A percentile compares a stretch with the other conserved stretches of the same genome.
These are phyloP conservation scores for Pardosa pseudoannulata DNA, from an alignment of 2,888 invertebrate genomes.

Conservation along the genomic window DNA sequence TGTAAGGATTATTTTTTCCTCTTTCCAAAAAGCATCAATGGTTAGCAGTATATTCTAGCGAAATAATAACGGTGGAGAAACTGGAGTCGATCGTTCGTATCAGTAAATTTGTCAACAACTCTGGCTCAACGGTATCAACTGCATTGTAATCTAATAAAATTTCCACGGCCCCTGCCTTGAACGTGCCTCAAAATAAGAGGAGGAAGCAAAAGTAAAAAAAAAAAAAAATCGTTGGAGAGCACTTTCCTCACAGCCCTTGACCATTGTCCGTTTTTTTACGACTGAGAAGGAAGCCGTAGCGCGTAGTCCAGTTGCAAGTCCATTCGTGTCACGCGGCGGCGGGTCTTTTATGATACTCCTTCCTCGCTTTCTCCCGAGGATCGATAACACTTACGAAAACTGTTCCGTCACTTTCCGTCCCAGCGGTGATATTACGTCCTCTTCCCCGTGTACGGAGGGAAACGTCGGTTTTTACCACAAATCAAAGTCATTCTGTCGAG, in stretches of 20 bases:
- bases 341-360: not conserved
- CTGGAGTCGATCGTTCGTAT: not conserved
- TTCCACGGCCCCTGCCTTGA: not conserved
- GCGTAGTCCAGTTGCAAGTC: not conserved
- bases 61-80: not conserved
- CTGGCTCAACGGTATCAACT: not conserved
- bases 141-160: constrained; percentile 15
- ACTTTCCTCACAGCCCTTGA: constrained; percentile 4
- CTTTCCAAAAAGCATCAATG: not conserved
- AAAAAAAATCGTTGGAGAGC: not conserved
- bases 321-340: not conserved
- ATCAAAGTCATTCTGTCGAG: constrained; percentile 4
- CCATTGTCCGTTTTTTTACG: constrained; percentile 16
- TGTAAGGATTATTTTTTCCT: not conserved
- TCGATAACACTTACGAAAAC: constrained; percentile 15
- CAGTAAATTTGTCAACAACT: constrained; percentile 13
- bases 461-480: constrained; percentile 8
- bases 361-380: not conserved
- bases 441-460: not conserved
- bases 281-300: not conserved
- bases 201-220: not conserved
- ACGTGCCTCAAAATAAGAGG: not conserved
- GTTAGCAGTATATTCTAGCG: not conserved
- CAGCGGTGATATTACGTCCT: constrained; percentile 8
- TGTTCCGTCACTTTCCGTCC: constrained; percentile 13